Evolutionary conservation across 1,140 invertebrate genomes (phyloP), one percentile per base, ranked within the genome.

Genomic region (Hylaeus volcanicus): DNA sequence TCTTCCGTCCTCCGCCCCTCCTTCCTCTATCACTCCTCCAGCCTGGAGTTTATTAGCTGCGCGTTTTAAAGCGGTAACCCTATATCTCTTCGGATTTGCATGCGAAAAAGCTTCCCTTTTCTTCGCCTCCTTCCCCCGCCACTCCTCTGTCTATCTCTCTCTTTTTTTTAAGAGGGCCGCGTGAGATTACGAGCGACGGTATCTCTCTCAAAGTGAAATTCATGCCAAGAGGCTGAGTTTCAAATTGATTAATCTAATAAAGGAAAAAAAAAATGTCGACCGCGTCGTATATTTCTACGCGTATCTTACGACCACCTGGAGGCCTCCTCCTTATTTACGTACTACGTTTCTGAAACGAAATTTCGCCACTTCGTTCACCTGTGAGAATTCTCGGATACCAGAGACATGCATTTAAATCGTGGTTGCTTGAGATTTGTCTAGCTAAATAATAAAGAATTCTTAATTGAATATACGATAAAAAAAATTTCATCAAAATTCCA

Each of bases 211-310:
- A 66, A 68, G 74, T 45, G 26, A 45, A 58, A 68, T 56, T 76
- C 51, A 26, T 53, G 41, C 43, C 5, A 26, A 12, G 45, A 41
- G 11, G 63, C n/a, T 5, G 45, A 43, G 48, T 56, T 76, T 66
- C 60, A 76, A 68, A 68, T 58, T 76, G 74, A 76, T 76, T 76
- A 76, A 76, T 58, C 63, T 48, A 60, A 60, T 56, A 56, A 45
- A 45, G 26, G 26, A 26, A 65, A 41, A 41, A 4, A 3, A 37
- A 3, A 1, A 26, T 12, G 15, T 1, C 8, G n/a, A 9, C 3
- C 5, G 48, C 66, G 4, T 69, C 45, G 8, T 51, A 53, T 39
- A 68, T 51, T 37, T 39, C 15, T 6, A 3, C 5, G 63, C 26
- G 45, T 26, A 15, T 53, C 45, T 53, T 48, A 26, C 66, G 65